Evolutionary conservation across 1,140 invertebrate genomes (phyloP).

Genomic region (Protaetia brevitarsis): DNA sequence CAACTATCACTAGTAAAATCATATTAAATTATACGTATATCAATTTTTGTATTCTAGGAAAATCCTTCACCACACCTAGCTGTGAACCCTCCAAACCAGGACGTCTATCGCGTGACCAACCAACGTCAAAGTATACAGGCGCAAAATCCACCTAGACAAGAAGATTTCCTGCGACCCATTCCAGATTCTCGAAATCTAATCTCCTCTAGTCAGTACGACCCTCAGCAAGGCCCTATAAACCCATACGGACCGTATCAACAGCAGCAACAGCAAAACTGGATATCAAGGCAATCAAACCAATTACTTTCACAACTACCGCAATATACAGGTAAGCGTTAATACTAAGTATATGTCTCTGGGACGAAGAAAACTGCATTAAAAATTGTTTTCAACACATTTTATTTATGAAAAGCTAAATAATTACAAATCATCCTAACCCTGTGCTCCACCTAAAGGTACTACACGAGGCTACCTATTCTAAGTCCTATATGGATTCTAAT

Average conservation of each 20-base stretch:
- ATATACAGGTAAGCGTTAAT: constrained; percentile 40
- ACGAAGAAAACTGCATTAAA: too few species aligned
- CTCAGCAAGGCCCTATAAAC: too few species aligned
- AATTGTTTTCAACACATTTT: too few species aligned
- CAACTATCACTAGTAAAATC: too few species aligned
- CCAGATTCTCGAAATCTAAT: constrained; percentile 21
- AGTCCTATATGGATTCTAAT: too few species aligned
- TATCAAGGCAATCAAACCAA: constrained; percentile 36
- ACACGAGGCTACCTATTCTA: too few species aligned
- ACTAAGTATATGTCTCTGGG: too few species aligned
- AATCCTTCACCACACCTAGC: not conserved
- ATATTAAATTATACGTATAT: too few species aligned
- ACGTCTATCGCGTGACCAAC: not conserved
- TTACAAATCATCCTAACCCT: too few species aligned
- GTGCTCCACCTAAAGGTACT: too few species aligned
- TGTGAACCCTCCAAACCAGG: not conserved
- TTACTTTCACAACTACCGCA: constrained; percentile 35
- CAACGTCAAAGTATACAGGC: constrained; percentile 10
- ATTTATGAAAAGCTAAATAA: too few species aligned
- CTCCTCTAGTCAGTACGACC: not conserved
- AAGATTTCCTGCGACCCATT: constrained; percentile 40
- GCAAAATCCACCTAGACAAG: constrained; percentile 17
- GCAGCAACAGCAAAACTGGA: constrained; percentile 33
- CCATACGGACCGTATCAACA: constrained; percentile 1
- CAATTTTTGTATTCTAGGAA: not conserved